Conservation (phyloP, 2,797 vertebrate genomes). For the Sebastes ruberrimus region DNA sequence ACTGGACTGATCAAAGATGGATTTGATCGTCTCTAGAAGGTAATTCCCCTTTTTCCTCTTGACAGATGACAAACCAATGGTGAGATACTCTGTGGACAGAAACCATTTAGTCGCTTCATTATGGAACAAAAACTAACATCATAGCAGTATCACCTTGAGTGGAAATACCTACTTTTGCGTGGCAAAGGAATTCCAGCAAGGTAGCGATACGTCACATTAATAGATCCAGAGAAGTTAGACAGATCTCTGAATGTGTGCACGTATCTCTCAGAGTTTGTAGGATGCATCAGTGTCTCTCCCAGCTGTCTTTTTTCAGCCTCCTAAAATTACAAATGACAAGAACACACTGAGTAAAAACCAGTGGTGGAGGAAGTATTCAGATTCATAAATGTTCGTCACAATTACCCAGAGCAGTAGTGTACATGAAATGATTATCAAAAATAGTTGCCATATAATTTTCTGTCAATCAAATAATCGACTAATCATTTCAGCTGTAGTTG, state of each 20-base stretch:
- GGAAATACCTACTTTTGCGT: slow-evolving; percentile 88
- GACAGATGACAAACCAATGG: slow-evolving; percentile 94
- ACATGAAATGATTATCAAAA: not conserved
- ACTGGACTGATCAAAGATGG: slow-evolving; percentile 98
- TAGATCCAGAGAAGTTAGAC: slow-evolving; percentile 93
- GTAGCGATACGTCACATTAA: slow-evolving; percentile 95
- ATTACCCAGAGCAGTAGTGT: not conserved
- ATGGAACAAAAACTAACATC: not conserved
- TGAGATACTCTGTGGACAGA: slow-evolving; percentile 88
- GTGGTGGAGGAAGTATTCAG: not conserved
- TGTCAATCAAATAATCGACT: not conserved
- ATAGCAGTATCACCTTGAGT: not conserved
- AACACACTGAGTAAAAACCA: not conserved
- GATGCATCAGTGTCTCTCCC: slow-evolving; percentile 89
- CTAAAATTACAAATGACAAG: slow-evolving; percentile 62
- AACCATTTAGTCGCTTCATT: not conserved
- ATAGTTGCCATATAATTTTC: not conserved
- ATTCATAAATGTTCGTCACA: not conserved
- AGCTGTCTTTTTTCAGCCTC: slow-evolving; percentile 90
- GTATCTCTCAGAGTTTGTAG: slow-evolving; percentile 89
- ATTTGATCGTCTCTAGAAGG: slow-evolving; percentile 97
- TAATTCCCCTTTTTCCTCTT: slow-evolving; percentile 96
- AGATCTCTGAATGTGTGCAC: slow-evolving; percentile 91
- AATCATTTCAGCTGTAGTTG: not conserved
- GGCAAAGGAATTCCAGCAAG: slow-evolving; percentile 91